Base-by-base conservation (phyloP, 2,113 vertebrate genomes). In the Mixornis gularis region DNA sequence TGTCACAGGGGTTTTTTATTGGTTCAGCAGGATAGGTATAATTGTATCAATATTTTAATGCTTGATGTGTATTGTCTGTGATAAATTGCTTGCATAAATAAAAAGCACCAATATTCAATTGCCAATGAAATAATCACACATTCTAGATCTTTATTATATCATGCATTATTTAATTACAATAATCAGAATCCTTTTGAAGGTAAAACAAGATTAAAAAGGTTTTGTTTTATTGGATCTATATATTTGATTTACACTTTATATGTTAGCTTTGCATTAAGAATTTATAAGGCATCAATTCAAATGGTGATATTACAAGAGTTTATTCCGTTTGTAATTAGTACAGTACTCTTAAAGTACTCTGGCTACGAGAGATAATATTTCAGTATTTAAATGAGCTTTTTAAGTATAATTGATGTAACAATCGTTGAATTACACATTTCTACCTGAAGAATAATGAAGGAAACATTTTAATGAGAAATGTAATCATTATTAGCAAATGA, bases 191-290 rank as follows among this genome's bases (percentile, higher is more conserved):
- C 96, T 97, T 98, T 97, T 95, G 97, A 98, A 98, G 96, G 96
- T 97, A 97, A 98, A 97, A 96, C 96, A 97, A 97, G 98, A 98
- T 98, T 98, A 98, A 98, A 98, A 98, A 97, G 97, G 97, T 96
- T 98, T 98, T 97, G 94, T 96, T 98, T 98, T 98, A 98, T 97
- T 97, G 97, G 97, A 98, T 98, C 97, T 98, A 98, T 98, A 98
- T 98, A 98, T 98, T 98, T 98, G 98, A 98, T 98, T 98, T 98
- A 98, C 97, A 98, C 96, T 98, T 98, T 98, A 97, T 98, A 98
- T 98, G 97, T 98, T 98, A 98, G 97, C 91, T 98, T 98, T 98
- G 97, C 97, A 98, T 98, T 98, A 98, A 98, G 97, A 98, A 98
- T 98, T 98, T 98, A 98, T 98, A 98, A 98, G 95, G 96, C 97